Base-by-base conservation (phyloP, 2,797 vertebrate genomes). In the Fratercula arctica region DNA sequence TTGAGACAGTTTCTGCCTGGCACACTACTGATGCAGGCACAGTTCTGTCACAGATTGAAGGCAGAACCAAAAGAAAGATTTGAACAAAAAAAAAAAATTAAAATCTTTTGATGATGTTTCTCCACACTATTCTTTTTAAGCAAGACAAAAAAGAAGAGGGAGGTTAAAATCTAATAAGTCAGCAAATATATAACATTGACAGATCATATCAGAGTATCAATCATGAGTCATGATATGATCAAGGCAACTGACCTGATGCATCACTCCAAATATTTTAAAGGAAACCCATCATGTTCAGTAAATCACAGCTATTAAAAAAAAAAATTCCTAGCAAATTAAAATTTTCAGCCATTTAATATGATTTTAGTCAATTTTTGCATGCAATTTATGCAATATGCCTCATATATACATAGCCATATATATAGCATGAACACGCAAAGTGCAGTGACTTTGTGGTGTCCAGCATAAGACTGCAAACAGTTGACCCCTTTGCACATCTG, bases 231-330 rank as follows among this genome's bases (percentile, higher is more conserved):
- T 73, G 18, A 85, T 41, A 85, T 53, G 70, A 95, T 77, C 35
- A 66, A 89, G 63, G 16, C 66, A 95, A 95, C 59, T 95, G 95
- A 90, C 90, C 88, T 75, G 66, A 89, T 69, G 33, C 33, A 66
- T 59, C 86, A 76, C 57, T 67, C 81, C 81, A 89, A 96, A 95
- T 96, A 67, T 67, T 94, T 96, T 66, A 80, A 95, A 91, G 75
- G 68, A 95, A 79, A 75, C 5, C 15, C 78, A 79, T 31, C 78
- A 70, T 6, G 1, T 74, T 72, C 51, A 92, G 70, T 87, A 97
- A 95, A 89, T 75, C 73, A 90, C 33, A 80, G 26, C 11, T 61
- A 68, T 46, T 72, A 72, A 93, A 96, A 87, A 79, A 61, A 37
- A 45, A 72, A 3, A 75, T 53, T 67, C 26, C 21, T 29, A 48